Conservation (phyloP, 1,140 invertebrate species). For the Ceratosolen fusciceps region DNA sequence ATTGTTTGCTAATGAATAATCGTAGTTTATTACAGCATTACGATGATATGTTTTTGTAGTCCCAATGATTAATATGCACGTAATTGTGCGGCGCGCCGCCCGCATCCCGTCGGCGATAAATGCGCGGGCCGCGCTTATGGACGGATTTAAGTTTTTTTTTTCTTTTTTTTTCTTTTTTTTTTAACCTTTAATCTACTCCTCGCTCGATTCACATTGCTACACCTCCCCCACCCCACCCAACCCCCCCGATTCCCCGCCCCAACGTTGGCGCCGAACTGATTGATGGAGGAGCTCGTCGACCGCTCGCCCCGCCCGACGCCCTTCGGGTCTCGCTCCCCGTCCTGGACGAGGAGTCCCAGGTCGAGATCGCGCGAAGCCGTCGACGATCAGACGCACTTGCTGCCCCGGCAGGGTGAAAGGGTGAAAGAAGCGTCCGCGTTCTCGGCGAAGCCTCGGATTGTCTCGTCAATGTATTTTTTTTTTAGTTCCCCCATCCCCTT, state of each 20-base stretch:
- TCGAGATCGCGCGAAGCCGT: neutral
- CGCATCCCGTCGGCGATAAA: slow-evolving; percentile 57
- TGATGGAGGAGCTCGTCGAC: neutral
- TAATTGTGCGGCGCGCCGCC: slow-evolving; percentile 61
- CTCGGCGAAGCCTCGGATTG: slow-evolving; percentile 71
- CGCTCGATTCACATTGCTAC: slow-evolving; percentile 43
- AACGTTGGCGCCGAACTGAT: slow-evolving; percentile 42
- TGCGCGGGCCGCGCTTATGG: slow-evolving; percentile 67
- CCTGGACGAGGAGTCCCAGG: neutral
- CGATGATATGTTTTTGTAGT: slow-evolving; percentile 73
- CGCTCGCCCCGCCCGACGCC: neutral
- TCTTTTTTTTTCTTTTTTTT: slow-evolving; percentile 37
- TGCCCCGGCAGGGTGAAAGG: slow-evolving; percentile 13
- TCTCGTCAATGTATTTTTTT: slow-evolving; percentile 56
- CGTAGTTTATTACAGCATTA: slow-evolving; percentile 55
- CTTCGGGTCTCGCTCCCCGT: neutral
- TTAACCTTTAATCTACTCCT: slow-evolving; percentile 22
- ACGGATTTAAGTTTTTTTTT: slow-evolving; percentile 66
- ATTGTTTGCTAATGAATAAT: slow-evolving; percentile 49
- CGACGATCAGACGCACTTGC: neutral
- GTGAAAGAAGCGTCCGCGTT: slow-evolving; percentile 18
- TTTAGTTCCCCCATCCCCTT: neutral
- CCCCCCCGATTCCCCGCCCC: neutral
- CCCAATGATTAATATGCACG: slow-evolving; percentile 73
- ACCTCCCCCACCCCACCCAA: neutral